Evolutionary conservation across 2,113 vertebrate species (phyloP), one percentile per base, ranked within the genome.

Genomic region (Aptenodytes forsteri): DNA sequence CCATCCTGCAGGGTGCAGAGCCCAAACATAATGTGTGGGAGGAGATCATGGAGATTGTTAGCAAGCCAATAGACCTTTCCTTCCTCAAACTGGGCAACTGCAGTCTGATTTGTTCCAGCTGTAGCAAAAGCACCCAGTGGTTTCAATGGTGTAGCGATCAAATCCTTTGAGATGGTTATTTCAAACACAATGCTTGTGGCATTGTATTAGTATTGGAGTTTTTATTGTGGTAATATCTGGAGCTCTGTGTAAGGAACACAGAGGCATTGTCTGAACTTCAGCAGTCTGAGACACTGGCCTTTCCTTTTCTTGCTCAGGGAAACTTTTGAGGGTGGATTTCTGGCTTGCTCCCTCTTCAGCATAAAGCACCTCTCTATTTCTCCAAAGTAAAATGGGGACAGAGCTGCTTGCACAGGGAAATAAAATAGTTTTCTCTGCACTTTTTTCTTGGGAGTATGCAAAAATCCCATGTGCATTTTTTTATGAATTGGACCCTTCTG

Each of bases 401-500:
- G 80, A 89, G 85, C 67, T 97, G 83, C 88, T 95, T 95, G 95
- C 90, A 88, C 62, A 88, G 82, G 72, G 93, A 96, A 93, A 97
- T 97, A 93, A 97, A 95, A 84, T 89, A 83, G 55, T 93, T 91
- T 88, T 76, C 83, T 79, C 79, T 84, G 62, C 61, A 79, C 76
- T 92, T 93, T 89, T 81, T 94, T 86, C 96, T 97, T 96, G 90
- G 91, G 75, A 92, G 84, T 95, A 81, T 94, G 88, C 66, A 90
- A 92, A 97, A 96, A 88, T 97, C 97, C 96, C 98, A 81, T 65
- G 97, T 84, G 97, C 71, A 73, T 97, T 97, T 96, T 97, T 97
- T 98, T 97, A 98, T 97, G 98, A 97, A 97, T 96, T 82, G 96
- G 89, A 70, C 85, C 93, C 97, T 98, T 97, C 95, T 95, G n/a